These are phyloP conservation scores for Scartelaos histophorus DNA, from an alignment of 2,113 vertebrate species.

Conservation along the genomic window DNA sequence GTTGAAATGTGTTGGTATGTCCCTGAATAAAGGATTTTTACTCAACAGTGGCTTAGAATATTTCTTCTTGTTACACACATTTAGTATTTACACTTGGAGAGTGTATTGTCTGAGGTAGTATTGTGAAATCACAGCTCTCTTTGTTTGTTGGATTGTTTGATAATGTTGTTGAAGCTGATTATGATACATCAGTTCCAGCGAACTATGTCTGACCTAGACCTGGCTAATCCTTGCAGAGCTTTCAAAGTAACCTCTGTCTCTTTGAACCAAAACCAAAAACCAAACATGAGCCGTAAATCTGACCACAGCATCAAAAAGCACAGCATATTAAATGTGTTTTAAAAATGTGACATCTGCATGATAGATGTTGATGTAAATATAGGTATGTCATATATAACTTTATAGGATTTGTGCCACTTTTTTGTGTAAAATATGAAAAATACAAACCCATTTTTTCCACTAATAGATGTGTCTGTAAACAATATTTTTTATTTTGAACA, in stretches of 20 bases:
- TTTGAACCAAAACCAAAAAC: slow-evolving; percentile 3
- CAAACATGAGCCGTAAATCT: neutral
- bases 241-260: slow-evolving; percentile 33
- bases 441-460: too few relatives aligned
- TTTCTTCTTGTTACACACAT: neutral
- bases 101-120: neutral
- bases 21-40: too few relatives aligned
- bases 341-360: too few relatives aligned
- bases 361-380: neutral
- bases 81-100: neutral
- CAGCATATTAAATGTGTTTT: neutral
- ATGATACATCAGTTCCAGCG: slow-evolving; percentile 19
- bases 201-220: slow-evolving; percentile 18
- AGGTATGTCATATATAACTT: neutral
- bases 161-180: slow-evolving; percentile 4
- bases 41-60: too few relatives aligned
- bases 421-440: too few relatives aligned
- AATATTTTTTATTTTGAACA: neutral
- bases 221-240: slow-evolving; percentile 15
- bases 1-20: too few relatives aligned
- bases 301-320: neutral
- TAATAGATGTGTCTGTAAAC: too few relatives aligned
- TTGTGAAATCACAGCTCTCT: neutral
- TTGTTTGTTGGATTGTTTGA: neutral
- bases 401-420: neutral